Evolutionary conservation across 2,113 vertebrate genomes (phyloP), one percentile per base, ranked within the genome.

Genomic region (Maccullochella peelii): DNA sequence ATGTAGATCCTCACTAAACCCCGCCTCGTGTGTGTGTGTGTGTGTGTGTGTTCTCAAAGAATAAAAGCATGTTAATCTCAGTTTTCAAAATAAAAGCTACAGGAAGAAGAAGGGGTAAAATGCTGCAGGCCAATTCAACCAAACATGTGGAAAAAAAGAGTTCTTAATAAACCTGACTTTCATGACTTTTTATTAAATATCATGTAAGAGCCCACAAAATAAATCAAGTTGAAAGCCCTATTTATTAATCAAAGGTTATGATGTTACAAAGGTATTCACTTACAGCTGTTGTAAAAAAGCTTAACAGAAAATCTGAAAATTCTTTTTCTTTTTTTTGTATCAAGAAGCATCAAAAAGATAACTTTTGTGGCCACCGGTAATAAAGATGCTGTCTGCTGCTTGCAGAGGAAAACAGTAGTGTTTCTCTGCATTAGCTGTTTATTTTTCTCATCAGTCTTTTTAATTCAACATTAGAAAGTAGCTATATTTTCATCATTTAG

Each of bases 21-120:
- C 93, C 91, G 89, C 93, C 93, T 89, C 78, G 70, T 27, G 83
- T 33, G 80, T n/a, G 83, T 21, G 85, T 4, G 58, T 42, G 77
- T 54, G 61, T 7, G 57, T 16, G 27, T 12, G 69, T 14, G 80
- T 21, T 20, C 50, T 62, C 25, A 61, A 50, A 20, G 54, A 57
- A 69, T 70, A 58, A 40, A 30, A 21, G 4, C 25, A 50, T 9
- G 8, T 25, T 12, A 55, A 42, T 23, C 18, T 11, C 8, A 9
- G 6, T 57, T 88, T 91, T 87, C 88, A 87, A 87, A 92, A 85
- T 85, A 89, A 88, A 82, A 91, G 80, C 55, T 2, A 20, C 1
- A 21, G 1, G 15, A 33, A 1, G 15, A 10, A 21, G 42, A 15
- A 7, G 2, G 42, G 4, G 2, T 8, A 40, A 0, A 9, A 55